These are phyloP conservation scores for Baronia brevicornis DNA, from an alignment of 2,888 invertebrate genomes.

Conservation along the genomic window DNA sequence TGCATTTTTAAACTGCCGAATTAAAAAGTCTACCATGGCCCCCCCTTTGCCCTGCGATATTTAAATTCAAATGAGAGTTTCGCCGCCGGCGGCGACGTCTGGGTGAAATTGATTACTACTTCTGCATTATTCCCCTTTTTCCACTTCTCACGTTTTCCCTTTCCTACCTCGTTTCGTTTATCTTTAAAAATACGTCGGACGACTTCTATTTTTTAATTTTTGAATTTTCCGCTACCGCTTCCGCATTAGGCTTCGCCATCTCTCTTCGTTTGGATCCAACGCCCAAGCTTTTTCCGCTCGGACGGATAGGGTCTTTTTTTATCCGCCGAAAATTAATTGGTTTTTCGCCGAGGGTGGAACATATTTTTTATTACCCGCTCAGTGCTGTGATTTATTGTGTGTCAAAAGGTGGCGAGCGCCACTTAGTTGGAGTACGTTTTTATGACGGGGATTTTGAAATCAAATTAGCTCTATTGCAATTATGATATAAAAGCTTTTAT, in stretches of 20 bases:
- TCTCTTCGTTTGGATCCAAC: conserved; percentile 14
- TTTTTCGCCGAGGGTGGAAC: conserved; percentile 74
- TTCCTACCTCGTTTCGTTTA: conserved; percentile 63
- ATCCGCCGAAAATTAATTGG: conserved; percentile 74
- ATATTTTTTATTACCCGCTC: conserved; percentile 74
- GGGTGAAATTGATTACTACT: conserved; percentile 75
- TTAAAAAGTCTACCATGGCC: conserved; percentile 71
- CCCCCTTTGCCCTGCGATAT: conserved; percentile 60
- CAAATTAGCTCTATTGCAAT: conserved; percentile 34
- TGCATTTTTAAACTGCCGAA: conserved; percentile 71
- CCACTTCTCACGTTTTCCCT: conserved; percentile 61
- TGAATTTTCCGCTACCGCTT: conserved; percentile 22
- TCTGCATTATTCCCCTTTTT: conserved; percentile 73
- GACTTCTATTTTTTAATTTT: conserved; percentile 20
- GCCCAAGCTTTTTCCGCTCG: conserved; percentile 52
- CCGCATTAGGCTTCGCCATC: conserved; percentile 20
- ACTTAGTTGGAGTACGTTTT: conserved; percentile 66
- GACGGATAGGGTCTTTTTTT: conserved; percentile 66
- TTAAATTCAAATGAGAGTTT: conserved; percentile 72
- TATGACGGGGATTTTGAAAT: conserved; percentile 51
- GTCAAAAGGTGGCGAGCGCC: conserved; percentile 74
- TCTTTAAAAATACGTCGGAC: conserved; percentile 58
- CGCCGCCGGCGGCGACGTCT: conserved; percentile 63
- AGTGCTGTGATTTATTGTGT: conserved; percentile 72
- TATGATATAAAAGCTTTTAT: conserved; percentile 10